These are phyloP conservation scores for Delphinus delphis DNA, from an alignment of 2,113 vertebrate genomes.

Conservation along the genomic window DNA sequence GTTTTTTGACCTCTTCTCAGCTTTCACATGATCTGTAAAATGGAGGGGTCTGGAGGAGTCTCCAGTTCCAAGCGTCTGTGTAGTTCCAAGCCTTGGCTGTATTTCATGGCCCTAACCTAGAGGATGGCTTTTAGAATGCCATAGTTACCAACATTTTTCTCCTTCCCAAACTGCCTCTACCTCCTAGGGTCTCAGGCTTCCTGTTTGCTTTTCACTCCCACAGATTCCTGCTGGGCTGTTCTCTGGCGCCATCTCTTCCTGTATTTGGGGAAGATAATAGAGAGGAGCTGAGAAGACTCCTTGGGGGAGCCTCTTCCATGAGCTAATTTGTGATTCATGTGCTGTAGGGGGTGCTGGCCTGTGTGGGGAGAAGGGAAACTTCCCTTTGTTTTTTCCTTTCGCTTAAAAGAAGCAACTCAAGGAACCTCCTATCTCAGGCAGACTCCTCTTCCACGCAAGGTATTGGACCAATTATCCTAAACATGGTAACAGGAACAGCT, in stretches of 20 bases:
- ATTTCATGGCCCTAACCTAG: neutral
- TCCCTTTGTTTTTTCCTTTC: slow-evolving; percentile 48
- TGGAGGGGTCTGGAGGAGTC: neutral
- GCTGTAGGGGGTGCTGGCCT: slow-evolving; percentile 57
- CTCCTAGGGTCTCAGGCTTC: slow-evolving; percentile 57
- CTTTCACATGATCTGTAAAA: neutral
- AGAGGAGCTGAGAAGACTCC: slow-evolving; percentile 10
- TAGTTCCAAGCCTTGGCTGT: neutral
- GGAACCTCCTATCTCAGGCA: neutral
- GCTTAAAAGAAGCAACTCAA: slow-evolving; percentile 4
- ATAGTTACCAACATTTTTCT: neutral
- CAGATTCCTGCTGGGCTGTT: slow-evolving; percentile 66
- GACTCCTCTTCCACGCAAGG: neutral
- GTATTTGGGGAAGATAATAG: slow-evolving; percentile 57
- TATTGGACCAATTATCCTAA: neutral
- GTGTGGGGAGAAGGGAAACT: neutral
- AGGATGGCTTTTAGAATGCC: neutral
- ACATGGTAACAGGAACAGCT: slow-evolving; percentile 26
- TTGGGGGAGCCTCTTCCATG: slow-evolving; percentile 8
- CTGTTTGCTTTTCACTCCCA: slow-evolving; percentile 66
- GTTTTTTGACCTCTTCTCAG: neutral
- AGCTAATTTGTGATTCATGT: slow-evolving; percentile 59
- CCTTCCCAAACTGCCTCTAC: neutral
- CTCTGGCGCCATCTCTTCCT: slow-evolving; percentile 49
- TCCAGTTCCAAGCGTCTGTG: neutral